These are phyloP conservation scores for Papilio polytes DNA, from an alignment of 1,140 invertebrate species.

Conservation along the genomic window DNA sequence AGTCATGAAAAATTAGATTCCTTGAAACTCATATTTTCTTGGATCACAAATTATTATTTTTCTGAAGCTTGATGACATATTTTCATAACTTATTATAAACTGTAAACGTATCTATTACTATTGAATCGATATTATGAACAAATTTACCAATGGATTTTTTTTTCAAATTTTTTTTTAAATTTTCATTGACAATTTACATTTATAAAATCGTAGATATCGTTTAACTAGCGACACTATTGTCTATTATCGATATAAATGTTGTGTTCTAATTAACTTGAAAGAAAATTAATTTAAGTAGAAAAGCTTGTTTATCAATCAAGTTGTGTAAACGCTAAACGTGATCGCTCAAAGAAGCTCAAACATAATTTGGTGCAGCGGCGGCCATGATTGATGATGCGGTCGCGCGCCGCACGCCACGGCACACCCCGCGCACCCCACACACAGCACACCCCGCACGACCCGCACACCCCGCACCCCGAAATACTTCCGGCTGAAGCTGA, in stretches of 20 bases:
- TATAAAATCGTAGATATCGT: neutral
- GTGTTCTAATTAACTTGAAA: slow-evolving; percentile 11
- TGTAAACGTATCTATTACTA: too few relatives aligned
- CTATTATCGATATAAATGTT: neutral
- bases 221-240: neutral
- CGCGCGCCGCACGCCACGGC: slow-evolving; percentile 31
- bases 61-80: neutral
- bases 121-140: too few relatives aligned
- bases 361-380: slow-evolving; percentile 32
- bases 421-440: neutral
- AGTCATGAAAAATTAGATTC: neutral
- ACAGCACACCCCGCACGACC: too few relatives aligned
- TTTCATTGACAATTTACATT: neutral
- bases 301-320: slow-evolving; percentile 34
- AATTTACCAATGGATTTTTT: neutral
- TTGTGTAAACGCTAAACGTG: slow-evolving; percentile 30
- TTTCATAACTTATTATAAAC: too few relatives aligned
- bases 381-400: slow-evolving; percentile 40
- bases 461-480: too few relatives aligned
- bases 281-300: slow-evolving; percentile 28
- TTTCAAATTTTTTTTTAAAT: neutral
- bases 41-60: neutral
- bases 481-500: neutral
- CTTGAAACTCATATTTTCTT: neutral
- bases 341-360: slow-evolving; percentile 39